Conservation (phyloP, 2,888 invertebrate genomes). For the Lasioglossum lativentre region DNA sequence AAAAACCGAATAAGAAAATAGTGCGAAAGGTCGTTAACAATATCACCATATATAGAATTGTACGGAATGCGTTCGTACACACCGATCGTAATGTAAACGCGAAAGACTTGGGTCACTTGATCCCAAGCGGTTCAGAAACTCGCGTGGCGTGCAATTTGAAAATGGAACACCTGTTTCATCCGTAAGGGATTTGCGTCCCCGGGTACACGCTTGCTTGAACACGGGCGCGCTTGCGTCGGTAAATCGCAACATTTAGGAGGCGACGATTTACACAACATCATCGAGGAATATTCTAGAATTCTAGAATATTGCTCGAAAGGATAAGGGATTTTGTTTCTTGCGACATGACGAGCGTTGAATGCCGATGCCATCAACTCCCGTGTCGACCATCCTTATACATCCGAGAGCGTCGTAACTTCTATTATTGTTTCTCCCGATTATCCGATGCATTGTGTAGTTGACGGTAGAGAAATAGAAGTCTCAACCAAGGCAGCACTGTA, state of each 20-base stretch:
- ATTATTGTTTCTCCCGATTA: background rate
- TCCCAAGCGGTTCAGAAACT: background rate
- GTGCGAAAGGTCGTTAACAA: background rate
- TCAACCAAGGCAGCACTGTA: background rate
- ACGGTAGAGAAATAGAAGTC: conserved; percentile 3
- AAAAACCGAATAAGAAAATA: background rate
- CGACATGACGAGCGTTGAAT: too few species aligned
- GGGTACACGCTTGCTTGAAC: background rate
- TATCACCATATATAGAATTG: background rate
- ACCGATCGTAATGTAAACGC: background rate
- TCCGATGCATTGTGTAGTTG: conserved; percentile 3
- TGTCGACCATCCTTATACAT: background rate
- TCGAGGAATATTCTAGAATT: background rate
- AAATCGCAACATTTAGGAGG: background rate
- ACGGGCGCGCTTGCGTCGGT: background rate
- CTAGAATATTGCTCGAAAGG: background rate
- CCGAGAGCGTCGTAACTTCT: background rate
- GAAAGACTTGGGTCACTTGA: conserved; percentile 15
- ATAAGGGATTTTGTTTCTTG: too few species aligned
- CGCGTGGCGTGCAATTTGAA: background rate
- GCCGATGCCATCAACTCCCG: too few species aligned
- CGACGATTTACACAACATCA: background rate
- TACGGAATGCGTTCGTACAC: background rate
- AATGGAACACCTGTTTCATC: background rate
- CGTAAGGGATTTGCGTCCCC: background rate